Evolutionary conservation across 2,888 invertebrate species (phyloP), one percentile per base, ranked within the genome.

Genomic region (Boloria selene): DNA sequence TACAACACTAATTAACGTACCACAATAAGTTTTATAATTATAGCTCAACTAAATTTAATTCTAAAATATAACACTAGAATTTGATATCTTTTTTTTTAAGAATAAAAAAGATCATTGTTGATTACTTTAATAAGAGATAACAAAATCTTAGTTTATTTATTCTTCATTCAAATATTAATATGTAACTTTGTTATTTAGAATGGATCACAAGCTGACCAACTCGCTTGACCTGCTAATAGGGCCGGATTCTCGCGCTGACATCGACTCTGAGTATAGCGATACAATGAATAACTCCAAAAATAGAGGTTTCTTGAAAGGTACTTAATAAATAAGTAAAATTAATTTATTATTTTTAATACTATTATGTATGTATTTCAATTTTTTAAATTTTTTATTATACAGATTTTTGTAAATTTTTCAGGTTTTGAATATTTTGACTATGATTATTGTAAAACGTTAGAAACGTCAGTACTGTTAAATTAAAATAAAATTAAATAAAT

Each of bases 231-330:
- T 93, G 0, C 85, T 93, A 14, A 89, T 92, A 70, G 93, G 93
- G 0, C 92, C 93, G 4, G 93, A 93, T 72, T 90, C 91, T 0
- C 82, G 92, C 22, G 87, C 90, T 0, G 92, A 92, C 72, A 87
- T 91, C 71, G 92, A 92, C 70, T 92, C 90, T 0, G 92, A 92
- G 65, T 92, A 92, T 77, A 90, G 90, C 67, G 93, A 93, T 66
- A 90, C 90, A 0, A 72, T 92, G 68, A 92, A 92, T 73, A 92
- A 92, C 70, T 85, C 89, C 26, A 93, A 92, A 74, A 92, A 92
- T 64, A 86, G 93, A 73, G 88, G 92, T 60, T 92, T 92, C 69
- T 75, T 90, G 59, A 92, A 92, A 88, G 93, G 93, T 90, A 58
- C 49, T 3, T 26, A n/a, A n/a, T n/a, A n/a, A n/a, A 22, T 22